Evolutionary conservation across 1,140 invertebrate genomes (phyloP), one percentile per base, ranked within the genome.

Genomic region (Meloidogyne hapla): DNA sequence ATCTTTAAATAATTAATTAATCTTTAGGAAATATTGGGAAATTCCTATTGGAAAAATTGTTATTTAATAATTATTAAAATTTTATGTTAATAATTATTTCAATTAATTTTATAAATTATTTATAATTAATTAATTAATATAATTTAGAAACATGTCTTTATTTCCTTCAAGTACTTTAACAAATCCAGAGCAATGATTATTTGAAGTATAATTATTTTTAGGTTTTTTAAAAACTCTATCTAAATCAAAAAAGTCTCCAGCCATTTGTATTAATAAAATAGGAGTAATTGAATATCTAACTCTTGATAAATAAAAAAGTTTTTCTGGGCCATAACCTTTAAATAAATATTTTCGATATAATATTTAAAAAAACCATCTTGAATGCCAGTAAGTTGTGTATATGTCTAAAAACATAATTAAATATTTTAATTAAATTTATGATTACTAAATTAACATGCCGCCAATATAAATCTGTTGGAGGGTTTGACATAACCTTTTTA

Each of bases 201-300:
- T 78, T 56, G 87, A 33, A 62, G 81, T 76, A 67, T 84, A 84
- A 56, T 56, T 56, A 21, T 2, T 5, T 61, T 77, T 70, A 3
- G 74, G 77, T 74, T 84, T 85, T 40, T 86, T 85, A 69, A 86
- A 77, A 62, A 74, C 66, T 63, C 85, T 82, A 48, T 78, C 75
- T n/a, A 86, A 74, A 69, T 86, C 85, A 40, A 86, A 75, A 40
- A 86, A 70, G 23, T 86, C 85, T 13, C 85, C 85, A 33, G 85
- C 83, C 9, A 86, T 69, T 70, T 86, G 85, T 21, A 86, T 77
- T 81, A 86, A 81, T 26, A 65, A 68, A 38, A 85, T 69, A 8
- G 83, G 81, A 61, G 65, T 78, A n/a, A 86, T 65, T 67, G 84
- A 75, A 61, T 83, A 84, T 61, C 74, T 77, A 33, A 84, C 81